Base-by-base conservation (phyloP, 2,888 invertebrate species). In the Pandemis heparana region DNA sequence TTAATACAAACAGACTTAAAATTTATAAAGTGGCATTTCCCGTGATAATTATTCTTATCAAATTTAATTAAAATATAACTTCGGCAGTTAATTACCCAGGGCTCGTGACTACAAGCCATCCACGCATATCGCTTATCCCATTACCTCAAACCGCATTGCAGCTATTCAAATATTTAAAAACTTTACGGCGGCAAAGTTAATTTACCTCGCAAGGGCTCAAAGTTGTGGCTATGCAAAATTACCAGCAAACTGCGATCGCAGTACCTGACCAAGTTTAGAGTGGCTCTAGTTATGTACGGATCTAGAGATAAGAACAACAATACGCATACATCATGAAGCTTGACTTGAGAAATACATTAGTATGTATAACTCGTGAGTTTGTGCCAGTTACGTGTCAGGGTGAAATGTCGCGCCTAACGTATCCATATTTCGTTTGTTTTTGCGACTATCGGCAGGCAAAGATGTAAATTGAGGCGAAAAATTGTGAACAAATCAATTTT, bases 81-180 rank as follows among this genome's bases (percentile, higher is more conserved):
- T 60, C 66, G 62, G 23, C 70, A 61, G 51, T 71, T 71, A 71
- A 66, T 71, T 71, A 53, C 46, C 51, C 14, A 39, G 41, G 18
- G 59, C 46, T 71, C 71, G 71, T 71, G 71, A 71, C 71, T 61
- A 51, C 12, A 39, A 23, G 71, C 66, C 60, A 60, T 71, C 71
- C 61, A 66, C 71, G 71, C 71, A 71, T 71, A 71, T 71, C 71
- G 53, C 51, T 71, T 61, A 61, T 71, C 66, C 66, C 66, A 71
- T 71, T 71, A 71, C 60, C 66, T 51, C 61, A 18, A 70, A 60
- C 66, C 71, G 71, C 71, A 71, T 39, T 71, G 71, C 71, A 71
- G 71, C 51, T 66, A 51, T 66, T 71, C 61, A 71, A 71, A 71
- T 71, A 71, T 71, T 71, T 64, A 71, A 66, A 68, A 70, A 70